A percentile compares a stretch with the other conserved stretches of the same genome.
Conservation (phyloP, 1,140 invertebrate genomes). For the Parapsyche elsis region DNA sequence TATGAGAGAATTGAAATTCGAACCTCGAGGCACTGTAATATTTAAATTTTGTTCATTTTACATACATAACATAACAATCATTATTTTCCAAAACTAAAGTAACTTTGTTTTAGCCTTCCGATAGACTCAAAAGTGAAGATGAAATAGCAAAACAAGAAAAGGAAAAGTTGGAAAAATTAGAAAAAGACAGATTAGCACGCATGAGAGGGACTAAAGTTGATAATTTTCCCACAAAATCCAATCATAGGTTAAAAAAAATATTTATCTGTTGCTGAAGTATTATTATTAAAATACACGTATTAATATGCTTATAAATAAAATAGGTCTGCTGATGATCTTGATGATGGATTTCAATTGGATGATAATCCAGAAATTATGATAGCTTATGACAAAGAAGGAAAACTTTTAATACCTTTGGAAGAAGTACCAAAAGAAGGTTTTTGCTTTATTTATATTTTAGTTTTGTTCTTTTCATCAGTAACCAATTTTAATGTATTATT, state of each 20-base stretch:
- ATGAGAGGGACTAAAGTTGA: conserved; percentile 76
- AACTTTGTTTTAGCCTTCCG: conserved; percentile 68
- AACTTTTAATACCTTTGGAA: conserved; percentile 20
- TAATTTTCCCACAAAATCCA: conserved; percentile 53
- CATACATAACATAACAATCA: not conserved
- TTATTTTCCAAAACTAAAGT: not conserved
- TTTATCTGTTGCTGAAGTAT: no score
- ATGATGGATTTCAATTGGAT: conserved; percentile 71
- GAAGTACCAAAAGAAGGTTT: not conserved
- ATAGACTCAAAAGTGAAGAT: conserved; percentile 84
- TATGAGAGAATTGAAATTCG: conserved; percentile 84
- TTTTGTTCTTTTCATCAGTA: no score
- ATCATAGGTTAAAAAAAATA: conserved; percentile 55
- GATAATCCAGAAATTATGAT: not conserved
- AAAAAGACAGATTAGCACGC: conserved; percentile 78
- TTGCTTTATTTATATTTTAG: not conserved
- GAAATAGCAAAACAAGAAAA: conserved; percentile 85
- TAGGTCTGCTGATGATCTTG: conserved; percentile 85
- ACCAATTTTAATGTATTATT: no score
- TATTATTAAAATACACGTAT: not conserved
- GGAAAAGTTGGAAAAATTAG: conserved; percentile 81
- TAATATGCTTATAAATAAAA: conserved; percentile 43
- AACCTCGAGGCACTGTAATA: conserved; percentile 78
- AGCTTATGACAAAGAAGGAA: conserved; percentile 45
- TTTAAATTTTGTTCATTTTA: conserved; percentile 39